A percentile compares a stretch with the other conserved stretches of the same genome.
Evolutionary conservation across 2,113 vertebrate genomes (phyloP).

Genomic region (Dissostichus mawsoni): DNA sequence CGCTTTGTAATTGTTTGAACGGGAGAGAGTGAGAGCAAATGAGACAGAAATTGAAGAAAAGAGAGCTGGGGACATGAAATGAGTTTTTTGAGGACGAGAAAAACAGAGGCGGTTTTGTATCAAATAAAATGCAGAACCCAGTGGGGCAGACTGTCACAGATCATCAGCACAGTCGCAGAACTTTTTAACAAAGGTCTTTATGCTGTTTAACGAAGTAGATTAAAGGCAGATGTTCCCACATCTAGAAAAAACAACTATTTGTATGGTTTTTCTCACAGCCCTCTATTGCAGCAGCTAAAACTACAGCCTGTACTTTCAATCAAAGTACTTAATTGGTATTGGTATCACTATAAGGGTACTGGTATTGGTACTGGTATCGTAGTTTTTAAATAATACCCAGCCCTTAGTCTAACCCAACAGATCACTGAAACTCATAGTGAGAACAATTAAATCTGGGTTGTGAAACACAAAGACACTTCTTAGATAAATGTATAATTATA

Average conservation of each 20-base stretch:
- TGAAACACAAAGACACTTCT: slow-evolving; percentile 21
- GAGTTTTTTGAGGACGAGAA: slow-evolving; percentile 32
- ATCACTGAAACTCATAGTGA: slow-evolving; percentile 42
- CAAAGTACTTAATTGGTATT: no score
- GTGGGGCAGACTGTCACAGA: slow-evolving; percentile 46
- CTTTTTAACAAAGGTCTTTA: slow-evolving; percentile 10
- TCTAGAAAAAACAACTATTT: no score
- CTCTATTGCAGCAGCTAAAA: no score
- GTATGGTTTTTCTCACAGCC: no score
- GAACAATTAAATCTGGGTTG: slow-evolving; percentile 45
- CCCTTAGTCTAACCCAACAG: slow-evolving; percentile 13
- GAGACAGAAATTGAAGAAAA: slow-evolving; percentile 10
- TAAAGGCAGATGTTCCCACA: slow-evolving; percentile 29
- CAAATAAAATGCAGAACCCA: slow-evolving; percentile 46
- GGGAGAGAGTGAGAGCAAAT: neutral
- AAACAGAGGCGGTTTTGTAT: slow-evolving; percentile 43
- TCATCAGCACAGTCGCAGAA: slow-evolving; percentile 42
- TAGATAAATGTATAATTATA: neutral
- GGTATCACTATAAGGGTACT: no score
- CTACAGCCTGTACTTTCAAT: no score
- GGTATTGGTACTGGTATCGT: slow-evolving; percentile 9
- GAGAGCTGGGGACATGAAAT: slow-evolving; percentile 27
- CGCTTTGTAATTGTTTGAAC: slow-evolving; percentile 58
- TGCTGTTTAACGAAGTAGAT: slow-evolving; percentile 33
- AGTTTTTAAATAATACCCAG: no score